A percentile compares a stretch with the other conserved stretches of the same genome.
Conservation (phyloP, 30 jellyfish, hydroid and myxozoan species). For the Aurelia sp. region DNA sequence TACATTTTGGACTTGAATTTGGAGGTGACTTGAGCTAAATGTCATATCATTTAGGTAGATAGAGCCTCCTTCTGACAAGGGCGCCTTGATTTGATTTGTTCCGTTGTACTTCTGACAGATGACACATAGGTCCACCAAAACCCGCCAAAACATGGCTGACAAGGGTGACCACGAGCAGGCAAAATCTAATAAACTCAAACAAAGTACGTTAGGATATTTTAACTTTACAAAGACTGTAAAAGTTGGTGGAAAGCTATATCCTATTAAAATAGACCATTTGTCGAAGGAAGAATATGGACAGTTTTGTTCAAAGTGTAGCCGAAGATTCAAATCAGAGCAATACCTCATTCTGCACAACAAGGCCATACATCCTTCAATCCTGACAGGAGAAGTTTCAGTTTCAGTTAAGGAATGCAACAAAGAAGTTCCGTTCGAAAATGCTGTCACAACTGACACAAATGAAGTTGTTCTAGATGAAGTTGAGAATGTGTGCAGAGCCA, state of each 20-base stretch:
- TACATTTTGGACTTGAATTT: too few relatives aligned
- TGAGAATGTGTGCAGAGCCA: conserved; percentile 45
- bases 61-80: conserved; percentile 29
- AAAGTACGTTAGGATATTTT: conserved; percentile 46
- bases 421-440: conserved; percentile 2
- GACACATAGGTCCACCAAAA: neutral
- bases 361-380: conserved; percentile 15
- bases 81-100: neutral
- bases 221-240: conserved; percentile 41
- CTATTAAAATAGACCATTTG: too few relatives aligned
- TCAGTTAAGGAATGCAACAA: too few relatives aligned
- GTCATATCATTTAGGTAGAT: conserved; percentile 22
- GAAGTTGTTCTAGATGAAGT: conserved; percentile 35
- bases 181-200: conserved; percentile 24
- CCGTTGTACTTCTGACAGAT: neutral
- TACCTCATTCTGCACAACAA: conserved; percentile 9
- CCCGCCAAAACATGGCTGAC: conserved; percentile 58
- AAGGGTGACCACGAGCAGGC: conserved; percentile 36
- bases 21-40: too few relatives aligned
- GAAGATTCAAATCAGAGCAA: conserved; percentile 37
- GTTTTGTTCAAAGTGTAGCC: conserved; percentile 42
- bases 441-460: conserved; percentile 32
- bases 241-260: too few relatives aligned
- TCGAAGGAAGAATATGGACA: conserved; percentile 19
- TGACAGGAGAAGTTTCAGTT: neutral